A percentile compares a stretch with the other conserved stretches of the same genome.
Conservation (phyloP, 2,113 vertebrate genomes). For the Pampusana beccarii region DNA sequence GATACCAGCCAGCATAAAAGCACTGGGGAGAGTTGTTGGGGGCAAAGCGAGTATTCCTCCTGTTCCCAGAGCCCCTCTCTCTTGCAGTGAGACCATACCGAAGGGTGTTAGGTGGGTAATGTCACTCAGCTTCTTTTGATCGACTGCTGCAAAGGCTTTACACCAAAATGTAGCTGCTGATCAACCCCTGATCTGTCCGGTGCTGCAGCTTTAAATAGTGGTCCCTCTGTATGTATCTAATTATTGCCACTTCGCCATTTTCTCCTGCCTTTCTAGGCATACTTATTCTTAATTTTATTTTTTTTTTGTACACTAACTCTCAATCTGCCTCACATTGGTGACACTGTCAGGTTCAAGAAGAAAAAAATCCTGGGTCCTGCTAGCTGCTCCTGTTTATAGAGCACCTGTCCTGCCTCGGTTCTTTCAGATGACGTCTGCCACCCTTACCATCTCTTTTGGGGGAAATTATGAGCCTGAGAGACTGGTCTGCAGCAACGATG, state of each 20-base stretch:
- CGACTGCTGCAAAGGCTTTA: fast-evolving
- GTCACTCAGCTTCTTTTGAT: background rate
- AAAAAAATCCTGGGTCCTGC: background rate
- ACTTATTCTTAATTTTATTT: background rate
- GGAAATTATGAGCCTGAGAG: background rate
- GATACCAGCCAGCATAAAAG: background rate
- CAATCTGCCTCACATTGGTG: background rate
- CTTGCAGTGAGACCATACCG: background rate
- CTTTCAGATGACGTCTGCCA: background rate
- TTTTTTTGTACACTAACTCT: fast-evolving
- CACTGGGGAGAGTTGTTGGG: fast-evolving
- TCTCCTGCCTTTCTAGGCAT: background rate
- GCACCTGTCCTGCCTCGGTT: background rate
- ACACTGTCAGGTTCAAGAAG: background rate
- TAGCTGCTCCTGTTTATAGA: background rate
- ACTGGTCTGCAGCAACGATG: background rate
- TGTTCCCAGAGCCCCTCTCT: background rate
- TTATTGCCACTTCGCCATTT: background rate
- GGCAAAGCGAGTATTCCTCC: background rate
- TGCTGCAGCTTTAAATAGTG: background rate
- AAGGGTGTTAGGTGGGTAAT: background rate
- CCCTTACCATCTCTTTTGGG: background rate
- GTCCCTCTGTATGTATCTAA: background rate
- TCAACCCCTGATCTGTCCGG: background rate
- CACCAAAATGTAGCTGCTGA: background rate